A percentile compares a stretch with the other conserved stretches of the same genome.
These are phyloP conservation scores for Sogatella furcifera DNA, from an alignment of 1,140 invertebrate species.

Conservation along the genomic window DNA sequence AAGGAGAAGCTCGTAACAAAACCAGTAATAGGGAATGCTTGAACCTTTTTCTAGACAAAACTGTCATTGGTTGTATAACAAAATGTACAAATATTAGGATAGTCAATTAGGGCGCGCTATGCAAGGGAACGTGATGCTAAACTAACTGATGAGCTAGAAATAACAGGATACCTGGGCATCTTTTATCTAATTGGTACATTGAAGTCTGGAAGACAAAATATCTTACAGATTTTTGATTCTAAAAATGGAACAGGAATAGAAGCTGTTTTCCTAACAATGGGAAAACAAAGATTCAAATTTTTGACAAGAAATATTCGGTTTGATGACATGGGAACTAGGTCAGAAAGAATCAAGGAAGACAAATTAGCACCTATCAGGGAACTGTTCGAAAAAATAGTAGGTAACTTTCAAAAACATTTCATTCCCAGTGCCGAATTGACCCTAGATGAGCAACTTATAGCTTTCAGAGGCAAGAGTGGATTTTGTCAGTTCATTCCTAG, in stretches of 20 bases:
- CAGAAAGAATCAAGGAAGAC: conserved; percentile 24
- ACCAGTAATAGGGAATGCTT: conserved; percentile 9
- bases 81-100: conserved; percentile 16
- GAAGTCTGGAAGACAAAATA: conserved; percentile 18
- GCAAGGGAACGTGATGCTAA: conserved; percentile 14
- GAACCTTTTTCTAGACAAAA: conserved; percentile 10
- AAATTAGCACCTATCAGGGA: conserved; percentile 28
- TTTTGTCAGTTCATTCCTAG: conserved; percentile 27
- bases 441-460: conserved; percentile 32
- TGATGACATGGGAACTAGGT: conserved; percentile 25
- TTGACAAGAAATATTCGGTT: conserved; percentile 27
- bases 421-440: conserved; percentile 24
- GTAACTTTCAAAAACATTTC: conserved; percentile 23
- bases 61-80: conserved; percentile 11
- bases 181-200: conserved; percentile 15
- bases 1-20: conserved; percentile 4
- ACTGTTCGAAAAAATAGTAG: conserved; percentile 25
- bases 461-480: conserved; percentile 29
- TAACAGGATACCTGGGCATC: conserved; percentile 16
- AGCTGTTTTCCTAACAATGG: conserved; percentile 27
- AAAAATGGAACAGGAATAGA: conserved; percentile 27
- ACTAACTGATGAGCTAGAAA: conserved; percentile 12
- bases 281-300: conserved; percentile 28
- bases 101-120: neutral
- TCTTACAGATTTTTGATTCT: conserved; percentile 23